Percentiles rank a stretch among this genome's conserved stretches.
Conservation (phyloP, 2,888 invertebrate genomes). For the Volucella inanis region DNA sequence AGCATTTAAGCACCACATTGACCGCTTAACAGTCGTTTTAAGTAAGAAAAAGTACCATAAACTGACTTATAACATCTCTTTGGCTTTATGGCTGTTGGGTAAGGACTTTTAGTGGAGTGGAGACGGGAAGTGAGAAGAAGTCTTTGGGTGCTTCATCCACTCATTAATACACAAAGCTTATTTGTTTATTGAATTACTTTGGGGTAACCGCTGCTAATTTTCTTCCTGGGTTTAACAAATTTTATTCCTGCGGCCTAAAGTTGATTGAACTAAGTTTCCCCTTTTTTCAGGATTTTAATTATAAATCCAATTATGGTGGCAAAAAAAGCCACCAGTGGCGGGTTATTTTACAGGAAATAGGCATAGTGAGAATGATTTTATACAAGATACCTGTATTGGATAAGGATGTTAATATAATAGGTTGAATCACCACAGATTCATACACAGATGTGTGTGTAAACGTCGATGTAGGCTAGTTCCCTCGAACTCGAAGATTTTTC, state of each 20-base stretch:
- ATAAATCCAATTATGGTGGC: constrained; percentile 46
- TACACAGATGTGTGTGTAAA: too few relatives aligned
- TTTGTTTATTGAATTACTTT: constrained; percentile 69
- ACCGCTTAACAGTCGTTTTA: constrained; percentile 35
- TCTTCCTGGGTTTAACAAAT: constrained; percentile 29
- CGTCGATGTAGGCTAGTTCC: too few relatives aligned
- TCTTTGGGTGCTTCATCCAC: constrained; percentile 48
- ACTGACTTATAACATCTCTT: constrained; percentile 41
- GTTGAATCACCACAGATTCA: too few relatives aligned
- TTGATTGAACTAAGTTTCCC: constrained; percentile 61
- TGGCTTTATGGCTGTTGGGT: constrained; percentile 26
- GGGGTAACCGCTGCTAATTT: constrained; percentile 43
- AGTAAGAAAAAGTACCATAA: constrained; percentile 4
- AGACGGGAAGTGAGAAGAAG: too few relatives aligned
- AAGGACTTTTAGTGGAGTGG: constrained; percentile 7
- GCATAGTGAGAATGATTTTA: too few relatives aligned
- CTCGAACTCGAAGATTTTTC: too few relatives aligned
- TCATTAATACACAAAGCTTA: constrained; percentile 70
- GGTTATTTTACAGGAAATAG: not conserved
- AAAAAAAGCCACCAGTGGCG: constrained; percentile 13
- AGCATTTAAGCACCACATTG: constrained; percentile 19
- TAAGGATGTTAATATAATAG: too few relatives aligned
- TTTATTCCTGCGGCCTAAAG: constrained; percentile 22
- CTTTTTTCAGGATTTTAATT: constrained; percentile 32
- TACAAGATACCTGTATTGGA: too few relatives aligned